phyloP scores from a whole-genome alignment of 2,113 vertebrate genomes.

The Gopherus flavomarginatus region DNA sequence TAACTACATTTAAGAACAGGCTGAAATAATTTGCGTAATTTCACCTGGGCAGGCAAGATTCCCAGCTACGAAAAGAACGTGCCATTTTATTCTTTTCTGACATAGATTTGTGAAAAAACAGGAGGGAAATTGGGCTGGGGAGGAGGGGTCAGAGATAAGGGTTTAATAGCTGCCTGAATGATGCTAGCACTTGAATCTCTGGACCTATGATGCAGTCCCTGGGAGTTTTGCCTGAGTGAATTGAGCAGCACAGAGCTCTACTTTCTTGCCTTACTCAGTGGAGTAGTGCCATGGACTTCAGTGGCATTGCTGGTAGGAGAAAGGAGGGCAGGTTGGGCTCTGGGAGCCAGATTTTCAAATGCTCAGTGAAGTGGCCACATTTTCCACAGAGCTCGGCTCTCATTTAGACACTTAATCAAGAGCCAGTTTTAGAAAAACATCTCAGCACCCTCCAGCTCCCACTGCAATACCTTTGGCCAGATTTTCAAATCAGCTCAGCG shows the following conservation, averaged over 20 bases:
- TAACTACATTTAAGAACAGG: not conserved
- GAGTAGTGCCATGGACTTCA: not conserved
- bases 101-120: not conserved
- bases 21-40: not conserved
- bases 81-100: fast-evolving
- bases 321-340: not conserved
- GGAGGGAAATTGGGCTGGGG: not conserved
- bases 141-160: not conserved
- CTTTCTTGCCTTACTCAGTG: not conserved
- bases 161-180: fast-evolving
- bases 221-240: not conserved
- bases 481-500: not conserved
- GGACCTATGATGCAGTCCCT: not conserved
- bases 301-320: not conserved
- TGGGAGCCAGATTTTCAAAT: not conserved
- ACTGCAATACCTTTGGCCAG: not conserved
- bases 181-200: fast-evolving
- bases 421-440: not conserved
- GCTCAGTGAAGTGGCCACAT: not conserved
- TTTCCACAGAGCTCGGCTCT: not conserved
- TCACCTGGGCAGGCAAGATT: not conserved
- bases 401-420: not conserved
- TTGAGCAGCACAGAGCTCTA: not conserved
- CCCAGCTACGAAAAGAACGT: not conserved
- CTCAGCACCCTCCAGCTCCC: not conserved